A percentile compares a stretch with the other conserved stretches of the same genome.
These are phyloP conservation scores for Drymonia ruficornis DNA, from an alignment of 2,888 invertebrate genomes.

Conservation along the genomic window DNA sequence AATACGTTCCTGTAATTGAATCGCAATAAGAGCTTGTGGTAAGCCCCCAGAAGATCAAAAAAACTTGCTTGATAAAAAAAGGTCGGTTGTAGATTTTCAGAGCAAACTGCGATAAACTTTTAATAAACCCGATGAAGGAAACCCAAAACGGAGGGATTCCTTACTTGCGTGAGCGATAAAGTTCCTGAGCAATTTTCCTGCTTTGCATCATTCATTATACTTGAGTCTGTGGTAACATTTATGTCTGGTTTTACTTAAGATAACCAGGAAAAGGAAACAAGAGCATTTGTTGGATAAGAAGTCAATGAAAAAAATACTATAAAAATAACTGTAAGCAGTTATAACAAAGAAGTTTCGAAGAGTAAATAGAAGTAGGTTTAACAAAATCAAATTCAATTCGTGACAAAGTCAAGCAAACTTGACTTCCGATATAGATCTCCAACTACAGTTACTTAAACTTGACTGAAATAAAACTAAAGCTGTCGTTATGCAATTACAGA, in stretches of 20 bases:
- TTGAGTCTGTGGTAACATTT: not conserved
- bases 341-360: not conserved
- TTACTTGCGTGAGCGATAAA: conserved; percentile 17
- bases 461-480: conserved; percentile 11
- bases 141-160: conserved; percentile 13
- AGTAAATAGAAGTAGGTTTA: not conserved
- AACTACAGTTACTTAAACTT: conserved; percentile 1
- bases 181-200: conserved; percentile 9
- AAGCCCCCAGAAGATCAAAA: too few species aligned
- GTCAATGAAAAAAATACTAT: not conserved
- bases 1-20: too few species aligned
- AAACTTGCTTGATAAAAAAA: not conserved
- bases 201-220: conserved; percentile 4
- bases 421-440: not conserved
- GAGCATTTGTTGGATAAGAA: not conserved
- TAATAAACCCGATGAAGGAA: conserved; percentile 14
- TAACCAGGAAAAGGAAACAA: not conserved
- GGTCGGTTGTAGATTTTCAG: not conserved
- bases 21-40: too few species aligned
- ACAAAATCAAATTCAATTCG: not conserved
- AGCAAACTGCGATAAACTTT: conserved; percentile 12
- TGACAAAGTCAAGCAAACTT: conserved; percentile 1
- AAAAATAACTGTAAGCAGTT: too few species aligned
- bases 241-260: not conserved
- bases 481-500: not conserved